Base-by-base conservation (phyloP, 2,888 invertebrate genomes). In the Epinotia ramella region DNA sequence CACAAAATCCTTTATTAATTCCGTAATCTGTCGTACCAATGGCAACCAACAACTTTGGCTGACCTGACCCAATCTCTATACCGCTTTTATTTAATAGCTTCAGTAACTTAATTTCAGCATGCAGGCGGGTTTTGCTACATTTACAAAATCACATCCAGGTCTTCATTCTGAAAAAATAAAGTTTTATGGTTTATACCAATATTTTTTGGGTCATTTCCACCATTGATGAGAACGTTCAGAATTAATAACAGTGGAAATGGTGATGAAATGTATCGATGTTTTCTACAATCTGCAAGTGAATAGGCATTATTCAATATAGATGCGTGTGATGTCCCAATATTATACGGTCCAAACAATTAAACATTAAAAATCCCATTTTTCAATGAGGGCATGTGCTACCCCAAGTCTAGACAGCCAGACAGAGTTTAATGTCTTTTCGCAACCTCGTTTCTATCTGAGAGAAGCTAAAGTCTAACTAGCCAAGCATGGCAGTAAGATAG, bases 121-220 rank as follows among this genome's bases (percentile, higher is more conserved):
- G 59, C 24, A 20, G 13, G 24, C 3, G 24, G 24, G 57, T 9
- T 20, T 44, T 59, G 44, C 44, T 16, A 6, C 12, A 24, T 59
- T 46, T 60, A 59, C n/a, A 69, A 69, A 16, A 59, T 13, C 64
- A 64, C 44, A n/a, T 53, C n/a, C 53, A 53, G n/a, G 28, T 28
- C 66, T 33, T 66, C 66, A 66, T 66, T 66, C 66, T 66, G 66
- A 24, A 66, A 66, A 53, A 66, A 53, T 28, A 28, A 28, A 53
- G 16, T 28, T 53, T 7, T n/a, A n/a, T 53, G 6, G 12, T 46
- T 53, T 7, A n/a, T 53, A 5, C 9, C 40, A 7, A 40, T 53
- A n/a, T 6, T 53, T 53, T 5, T 53, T 53, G 7, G 13, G n/a
- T n/a, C 40, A 6, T 53, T 53, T 53, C 5, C 5, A 53, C 46